These are phyloP conservation scores for Acrossocheilus fasciatus DNA, from an alignment of 2,797 vertebrate species.

Conservation along the genomic window DNA sequence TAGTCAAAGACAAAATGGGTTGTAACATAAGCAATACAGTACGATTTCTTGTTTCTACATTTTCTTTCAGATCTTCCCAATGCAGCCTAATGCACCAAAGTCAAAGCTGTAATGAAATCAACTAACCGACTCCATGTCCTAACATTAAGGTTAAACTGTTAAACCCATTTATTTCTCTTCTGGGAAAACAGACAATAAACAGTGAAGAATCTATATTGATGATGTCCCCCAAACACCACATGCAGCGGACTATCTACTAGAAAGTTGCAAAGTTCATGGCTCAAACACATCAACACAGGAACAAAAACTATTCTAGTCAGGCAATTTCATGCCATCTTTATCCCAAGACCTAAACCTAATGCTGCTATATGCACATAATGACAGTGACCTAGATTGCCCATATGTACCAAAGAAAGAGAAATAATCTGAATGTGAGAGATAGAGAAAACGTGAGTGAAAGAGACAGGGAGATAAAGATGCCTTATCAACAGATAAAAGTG, in stretches of 20 bases:
- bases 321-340: slow-evolving; percentile 14
- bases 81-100: neutral
- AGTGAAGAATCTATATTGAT: neutral
- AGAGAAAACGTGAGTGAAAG: neutral
- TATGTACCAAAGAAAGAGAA: slow-evolving; percentile 4
- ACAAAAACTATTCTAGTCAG: neutral
- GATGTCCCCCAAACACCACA: neutral
- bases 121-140: neutral
- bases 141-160: neutral
- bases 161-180: neutral
- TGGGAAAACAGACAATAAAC: neutral
- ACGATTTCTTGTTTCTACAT: neutral
- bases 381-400: slow-evolving; percentile 33
- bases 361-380: slow-evolving; percentile 31
- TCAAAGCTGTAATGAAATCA: neutral
- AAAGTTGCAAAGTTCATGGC: neutral
- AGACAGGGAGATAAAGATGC: slow-evolving; percentile 19
- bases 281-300: neutral
- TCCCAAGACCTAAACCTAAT: slow-evolving; percentile 22
- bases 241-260: neutral
- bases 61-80: neutral
- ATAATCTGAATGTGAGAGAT: slow-evolving; percentile 1
- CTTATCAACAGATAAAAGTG: slow-evolving; percentile 20
- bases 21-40: too few species aligned
- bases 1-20: too few species aligned